Percentiles rank a stretch among this genome's conserved stretches.
Conservation (phyloP, 2,797 vertebrate genomes). For the Acipenser ruthenus region DNA sequence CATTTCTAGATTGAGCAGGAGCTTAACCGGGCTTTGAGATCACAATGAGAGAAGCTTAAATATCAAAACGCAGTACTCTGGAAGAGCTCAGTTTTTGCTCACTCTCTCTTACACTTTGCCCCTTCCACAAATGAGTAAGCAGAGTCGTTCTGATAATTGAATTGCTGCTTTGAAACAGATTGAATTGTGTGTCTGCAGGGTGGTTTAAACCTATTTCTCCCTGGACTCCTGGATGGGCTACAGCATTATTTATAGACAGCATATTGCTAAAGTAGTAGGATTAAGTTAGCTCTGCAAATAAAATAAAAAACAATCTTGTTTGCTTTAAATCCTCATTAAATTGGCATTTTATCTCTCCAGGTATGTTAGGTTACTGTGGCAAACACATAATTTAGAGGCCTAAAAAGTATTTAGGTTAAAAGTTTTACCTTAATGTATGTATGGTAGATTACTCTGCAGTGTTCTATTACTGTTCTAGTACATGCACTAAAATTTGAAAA, state of each 20-base stretch:
- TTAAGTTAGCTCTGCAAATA: constrained; percentile 38
- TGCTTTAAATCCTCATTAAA: constrained; percentile 45
- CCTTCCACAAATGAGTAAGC: constrained; percentile 48
- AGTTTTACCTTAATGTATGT: too few species aligned
- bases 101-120: constrained; percentile 13
- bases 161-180: constrained; percentile 64
- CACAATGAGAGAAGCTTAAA: constrained; percentile 26
- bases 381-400: too few species aligned
- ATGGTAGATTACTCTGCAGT: too few species aligned
- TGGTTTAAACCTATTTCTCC: constrained; percentile 46
- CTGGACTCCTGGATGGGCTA: constrained; percentile 54
- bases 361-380: constrained; percentile 19
- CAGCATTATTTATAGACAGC: constrained; percentile 60
- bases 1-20: constrained; percentile 29
- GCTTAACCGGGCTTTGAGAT: constrained; percentile 29
- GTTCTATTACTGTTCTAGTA: too few species aligned
- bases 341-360: constrained; percentile 40
- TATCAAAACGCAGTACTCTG: constrained; percentile 13
- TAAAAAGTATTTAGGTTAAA: too few species aligned
- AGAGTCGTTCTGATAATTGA: constrained; percentile 62
- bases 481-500: too few species aligned
- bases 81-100: constrained; percentile 8
- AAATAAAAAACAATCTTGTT: constrained; percentile 39
- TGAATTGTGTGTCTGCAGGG: constrained; percentile 58
- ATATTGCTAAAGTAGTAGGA: constrained; percentile 46